These are phyloP conservation scores for Sylvia atricapilla DNA, from an alignment of 2,113 vertebrate species.

Conservation along the genomic window DNA sequence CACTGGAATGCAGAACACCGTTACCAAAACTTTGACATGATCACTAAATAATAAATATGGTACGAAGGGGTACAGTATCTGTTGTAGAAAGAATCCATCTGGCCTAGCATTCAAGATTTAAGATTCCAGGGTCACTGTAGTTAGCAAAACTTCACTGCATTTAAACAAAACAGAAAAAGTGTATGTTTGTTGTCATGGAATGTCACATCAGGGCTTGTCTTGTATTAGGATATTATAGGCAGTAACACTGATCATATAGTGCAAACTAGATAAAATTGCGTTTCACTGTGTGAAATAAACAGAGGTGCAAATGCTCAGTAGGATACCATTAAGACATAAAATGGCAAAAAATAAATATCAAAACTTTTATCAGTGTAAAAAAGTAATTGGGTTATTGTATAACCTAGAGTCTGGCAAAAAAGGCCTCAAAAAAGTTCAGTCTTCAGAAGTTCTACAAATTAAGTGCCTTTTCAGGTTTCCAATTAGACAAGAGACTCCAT, in stretches of 20 bases:
- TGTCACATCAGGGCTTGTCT: conserved; percentile 80
- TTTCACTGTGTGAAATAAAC: conserved; percentile 88
- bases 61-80: conserved; percentile 58
- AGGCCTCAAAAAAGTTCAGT: conserved; percentile 97
- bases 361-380: conserved; percentile 99
- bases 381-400: conserved; percentile 98
- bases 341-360: conserved; percentile 99
- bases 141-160: conserved; percentile 71
- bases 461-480: conserved; percentile 79
- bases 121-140: conserved; percentile 62
- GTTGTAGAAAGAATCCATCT: conserved; percentile 49
- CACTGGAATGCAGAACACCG: conserved; percentile 60
- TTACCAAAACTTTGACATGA: conserved; percentile 50
- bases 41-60: conserved; percentile 54
- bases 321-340: conserved; percentile 99
- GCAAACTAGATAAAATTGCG: conserved; percentile 92
- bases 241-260: conserved; percentile 99
- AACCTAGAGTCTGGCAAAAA: conserved; percentile 99
- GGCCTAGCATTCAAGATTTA: conserved; percentile 63
- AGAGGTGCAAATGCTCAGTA: conserved; percentile 93
- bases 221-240: conserved; percentile 85
- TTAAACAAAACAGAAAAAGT: conserved; percentile 68
- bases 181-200: conserved; percentile 69
- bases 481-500: conserved; percentile 92
- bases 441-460: conserved; percentile 89